Conservation (phyloP, 2,888 invertebrate species). For the Rhynchonema sp. region DNA sequence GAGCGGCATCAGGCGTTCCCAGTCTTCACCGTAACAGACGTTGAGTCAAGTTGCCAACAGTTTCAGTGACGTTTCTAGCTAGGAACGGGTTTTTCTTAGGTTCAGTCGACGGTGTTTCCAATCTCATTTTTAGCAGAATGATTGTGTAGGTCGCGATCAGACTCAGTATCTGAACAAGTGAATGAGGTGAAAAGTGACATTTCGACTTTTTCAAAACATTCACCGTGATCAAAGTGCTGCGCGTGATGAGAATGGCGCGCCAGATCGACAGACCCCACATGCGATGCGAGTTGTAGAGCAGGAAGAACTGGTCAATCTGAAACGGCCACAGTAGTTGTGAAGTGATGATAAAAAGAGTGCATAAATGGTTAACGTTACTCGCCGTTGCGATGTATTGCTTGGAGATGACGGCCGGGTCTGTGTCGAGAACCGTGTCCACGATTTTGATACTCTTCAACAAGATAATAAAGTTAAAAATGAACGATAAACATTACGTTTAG, state of each 20-base stretch:
- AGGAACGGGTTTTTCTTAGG: no score
- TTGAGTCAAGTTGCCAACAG: no score
- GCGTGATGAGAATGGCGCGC: neutral
- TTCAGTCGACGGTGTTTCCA: neutral
- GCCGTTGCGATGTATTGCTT: neutral
- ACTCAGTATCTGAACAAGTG: neutral
- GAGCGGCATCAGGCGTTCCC: no score
- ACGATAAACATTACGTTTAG: no score
- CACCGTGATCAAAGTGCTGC: neutral
- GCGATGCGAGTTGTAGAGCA: neutral
- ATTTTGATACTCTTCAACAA: neutral
- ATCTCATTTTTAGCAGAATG: neutral
- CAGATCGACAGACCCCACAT: neutral
- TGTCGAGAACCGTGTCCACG: neutral
- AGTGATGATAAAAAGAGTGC: neutral
- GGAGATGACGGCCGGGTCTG: neutral
- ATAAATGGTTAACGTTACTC: neutral
- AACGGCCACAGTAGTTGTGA: no score
- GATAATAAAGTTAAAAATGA: no score
- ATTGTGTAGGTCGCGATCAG: neutral
- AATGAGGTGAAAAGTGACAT: neutral
- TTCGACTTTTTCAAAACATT: no score
- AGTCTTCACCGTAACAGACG: no score
- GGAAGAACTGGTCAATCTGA: neutral
- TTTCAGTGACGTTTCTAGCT: no score